Evolutionary conservation across 2,888 invertebrate genomes (phyloP), one percentile per base, ranked within the genome.

Genomic region (Rotaria sp.): DNA sequence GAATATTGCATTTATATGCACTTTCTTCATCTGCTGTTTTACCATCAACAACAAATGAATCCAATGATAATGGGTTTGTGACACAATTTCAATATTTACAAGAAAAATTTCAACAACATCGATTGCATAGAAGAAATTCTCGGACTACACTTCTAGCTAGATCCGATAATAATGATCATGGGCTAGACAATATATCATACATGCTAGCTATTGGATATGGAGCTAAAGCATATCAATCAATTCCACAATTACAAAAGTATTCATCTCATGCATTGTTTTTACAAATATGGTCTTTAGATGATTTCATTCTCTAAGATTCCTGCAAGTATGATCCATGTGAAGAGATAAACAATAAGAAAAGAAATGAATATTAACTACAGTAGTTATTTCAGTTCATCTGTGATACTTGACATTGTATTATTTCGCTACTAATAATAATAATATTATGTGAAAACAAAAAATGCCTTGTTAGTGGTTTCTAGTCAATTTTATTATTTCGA

Each of bases 31-130:
- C 41, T 13, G 41, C 80, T n/a, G n/a, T 45, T 10, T 45, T 11
- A 35, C 45, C 80, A 45, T n/a, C n/a, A 45, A 45, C n/a, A 3
- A 15, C 11, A 5, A 24, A 26, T 21, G 45, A 26, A 45, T 11
- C 21, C 8, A 0, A 24, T 45, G n/a, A 41, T 45, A 4, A n/a
- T 26, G 45, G 45, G 45, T 45, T 45, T 45, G 8, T 41, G 13
- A 45, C 26, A 13, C 80, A 80, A 80, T 80, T 80, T 45, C 45
- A 80, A 80, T 45, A 38, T 15, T 80, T 80, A 45, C 80, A 80
- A 45, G 80, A 80, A 45, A 80, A 26, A 80, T 80, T 80, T n/a
- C 45, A 80, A 80, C 80, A 80, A 80, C 80, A 80, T n/a, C 45
- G 45, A 15, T 11, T 15, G 7, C 11, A 35, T 21, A 18, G 67